These are phyloP conservation scores for Patella depressa DNA, from an alignment of 2,888 invertebrate genomes.

Conservation along the genomic window DNA sequence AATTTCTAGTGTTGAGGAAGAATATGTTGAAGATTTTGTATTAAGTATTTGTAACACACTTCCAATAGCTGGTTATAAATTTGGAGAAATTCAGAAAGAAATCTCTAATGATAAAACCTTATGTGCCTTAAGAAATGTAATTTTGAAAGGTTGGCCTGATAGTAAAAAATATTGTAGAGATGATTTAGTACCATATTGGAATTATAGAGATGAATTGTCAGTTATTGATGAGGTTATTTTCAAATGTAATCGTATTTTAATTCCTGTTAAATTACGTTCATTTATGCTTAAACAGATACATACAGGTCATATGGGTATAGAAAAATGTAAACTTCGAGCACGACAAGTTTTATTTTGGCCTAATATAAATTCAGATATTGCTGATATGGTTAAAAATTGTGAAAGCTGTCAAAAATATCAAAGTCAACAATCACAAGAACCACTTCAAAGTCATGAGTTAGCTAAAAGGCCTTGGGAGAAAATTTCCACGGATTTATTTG, in stretches of 20 bases:
- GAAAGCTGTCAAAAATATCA: slow-evolving; percentile 16
- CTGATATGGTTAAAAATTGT: slow-evolving; percentile 17
- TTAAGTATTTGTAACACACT: neutral
- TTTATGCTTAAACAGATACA: slow-evolving; percentile 26
- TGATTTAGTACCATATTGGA: slow-evolving; percentile 6
- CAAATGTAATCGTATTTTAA: slow-evolving; percentile 24
- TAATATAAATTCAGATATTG: slow-evolving; percentile 21
- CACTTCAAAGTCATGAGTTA: slow-evolving; percentile 15
- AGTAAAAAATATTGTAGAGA: slow-evolving; percentile 13
- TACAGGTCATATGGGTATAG: slow-evolving; percentile 24
- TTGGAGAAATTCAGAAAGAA: neutral
- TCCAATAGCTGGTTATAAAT: neutral
- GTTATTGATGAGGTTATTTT: slow-evolving; percentile 10
- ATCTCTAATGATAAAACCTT: neutral
- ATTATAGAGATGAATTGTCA: neutral
- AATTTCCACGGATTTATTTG: slow-evolving; percentile 18
- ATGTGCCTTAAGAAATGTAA: neutral
- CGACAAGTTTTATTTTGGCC: slow-evolving; percentile 24
- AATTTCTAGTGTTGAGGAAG: neutral
- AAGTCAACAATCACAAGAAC: slow-evolving; percentile 4
- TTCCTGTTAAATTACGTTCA: slow-evolving; percentile 16
- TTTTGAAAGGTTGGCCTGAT: slow-evolving; percentile 17
- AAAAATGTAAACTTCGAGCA: slow-evolving; percentile 25
- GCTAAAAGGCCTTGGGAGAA: slow-evolving; percentile 16
- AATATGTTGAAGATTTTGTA: neutral